Conservation (phyloP, 2,113 vertebrate genomes). For the Micromys minutus region DNA sequence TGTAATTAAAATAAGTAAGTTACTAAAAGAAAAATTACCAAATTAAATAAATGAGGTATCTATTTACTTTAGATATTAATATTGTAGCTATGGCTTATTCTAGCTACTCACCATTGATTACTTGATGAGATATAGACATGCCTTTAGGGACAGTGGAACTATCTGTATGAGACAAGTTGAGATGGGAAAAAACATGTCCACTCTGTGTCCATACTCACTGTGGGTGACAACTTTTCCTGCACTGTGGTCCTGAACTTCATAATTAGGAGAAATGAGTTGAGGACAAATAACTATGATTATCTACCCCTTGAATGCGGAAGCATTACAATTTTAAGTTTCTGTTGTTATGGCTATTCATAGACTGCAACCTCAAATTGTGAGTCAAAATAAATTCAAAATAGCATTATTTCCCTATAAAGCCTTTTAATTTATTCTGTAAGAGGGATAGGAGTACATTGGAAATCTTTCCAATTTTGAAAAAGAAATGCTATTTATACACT, state of each 20-base stretch:
- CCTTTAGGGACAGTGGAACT: neutral
- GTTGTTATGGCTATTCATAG: neutral
- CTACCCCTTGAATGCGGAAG: neutral
- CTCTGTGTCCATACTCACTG: neutral
- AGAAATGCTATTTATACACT: rapidly evolving
- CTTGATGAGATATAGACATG: neutral
- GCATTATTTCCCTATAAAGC: neutral
- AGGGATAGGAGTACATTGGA: neutral
- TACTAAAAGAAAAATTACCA: neutral
- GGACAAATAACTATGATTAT: neutral
- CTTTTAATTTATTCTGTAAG: neutral
- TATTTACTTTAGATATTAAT: neutral
- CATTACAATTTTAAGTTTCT: neutral
- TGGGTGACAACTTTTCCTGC: too few species aligned
- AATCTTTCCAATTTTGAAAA: neutral
- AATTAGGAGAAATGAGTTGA: neutral
- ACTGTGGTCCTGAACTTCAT: neutral
- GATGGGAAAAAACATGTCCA: neutral
- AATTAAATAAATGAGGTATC: neutral
- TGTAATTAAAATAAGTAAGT: neutral
- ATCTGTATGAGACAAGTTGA: neutral
- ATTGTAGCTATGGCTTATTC: neutral
- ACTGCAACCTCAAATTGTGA: neutral
- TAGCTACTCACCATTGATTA: neutral
- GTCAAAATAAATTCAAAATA: neutral